Base-by-base conservation (phyloP, 2,888 invertebrate genomes). In the Eumacrocentrus americanus region DNA sequence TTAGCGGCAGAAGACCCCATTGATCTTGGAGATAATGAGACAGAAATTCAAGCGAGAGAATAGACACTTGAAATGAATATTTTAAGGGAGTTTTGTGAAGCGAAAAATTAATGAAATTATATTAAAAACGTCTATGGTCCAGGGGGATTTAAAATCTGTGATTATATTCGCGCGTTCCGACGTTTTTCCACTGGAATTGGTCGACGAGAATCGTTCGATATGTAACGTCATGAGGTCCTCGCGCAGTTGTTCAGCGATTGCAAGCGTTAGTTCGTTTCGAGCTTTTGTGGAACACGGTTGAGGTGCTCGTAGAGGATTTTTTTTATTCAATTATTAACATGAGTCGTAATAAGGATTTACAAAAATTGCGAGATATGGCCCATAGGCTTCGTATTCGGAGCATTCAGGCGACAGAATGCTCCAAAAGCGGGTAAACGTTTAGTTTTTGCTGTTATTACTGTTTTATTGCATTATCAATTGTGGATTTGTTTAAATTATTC, bases 381-480 rank as follows among this genome's bases (percentile, higher is more conserved):
- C 87, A 88, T 74, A 84, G 82, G 65, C 80, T 90, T 56, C 81
- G 90, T 67, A 84, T 90, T 68, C 82, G 86, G 61, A 84, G 86
- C 67, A 84, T 90, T 58, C 79, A 82, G 61, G 82, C 88, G 22
- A 91, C 90, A 1, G 83, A 85, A 67, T 87, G 87, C 6, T 84
- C 86, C 56, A 89, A 88, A 71, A 89, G 89, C 67, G 89, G 89
- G 88, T 89, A 82, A 79, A 82, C 76, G 3, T 20, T 11, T n/a
- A n/a, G n/a, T n/a, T n/a, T n/a, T n/a, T n/a, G n/a, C n/a, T n/a
- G n/a, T n/a, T 3, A 25, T 34, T 25, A 20, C n/a, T 16, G n/a
- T 18, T 22, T 34, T 37, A 23, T n/a, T 7, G 37, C n/a, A n/a
- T n/a, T n/a, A n/a, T n/a, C n/a, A n/a, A n/a, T n/a, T n/a, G n/a